These are phyloP conservation scores for Odontamblyopus lacepedii DNA, from an alignment of 2,797 vertebrate species.

Conservation along the genomic window DNA sequence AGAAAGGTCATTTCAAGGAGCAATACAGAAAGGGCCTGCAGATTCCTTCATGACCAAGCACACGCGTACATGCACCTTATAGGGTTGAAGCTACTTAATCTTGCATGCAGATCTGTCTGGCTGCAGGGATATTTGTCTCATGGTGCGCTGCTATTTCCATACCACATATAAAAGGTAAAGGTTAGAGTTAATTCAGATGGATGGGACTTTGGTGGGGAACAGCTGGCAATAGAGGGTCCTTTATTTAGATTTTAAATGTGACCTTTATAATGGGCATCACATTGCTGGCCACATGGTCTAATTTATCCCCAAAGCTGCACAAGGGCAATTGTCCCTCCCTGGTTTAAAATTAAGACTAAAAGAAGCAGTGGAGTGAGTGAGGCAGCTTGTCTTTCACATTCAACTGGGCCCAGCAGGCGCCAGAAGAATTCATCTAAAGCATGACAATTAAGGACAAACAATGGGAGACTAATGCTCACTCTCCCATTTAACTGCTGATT, in stretches of 20 bases:
- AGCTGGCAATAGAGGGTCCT: slow-evolving; percentile 3
- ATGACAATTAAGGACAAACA: slow-evolving; percentile 22
- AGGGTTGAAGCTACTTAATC: slow-evolving; percentile 2
- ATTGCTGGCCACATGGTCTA: slow-evolving; percentile 2
- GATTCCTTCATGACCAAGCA: slow-evolving; percentile 7
- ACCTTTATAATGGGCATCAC: slow-evolving; percentile 12
- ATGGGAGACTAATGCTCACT: background rate
- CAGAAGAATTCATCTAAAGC: slow-evolving; percentile 37
- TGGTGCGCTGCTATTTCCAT: slow-evolving; percentile 3
- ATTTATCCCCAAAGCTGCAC: slow-evolving; percentile 23
- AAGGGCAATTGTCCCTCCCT: slow-evolving; percentile 1
- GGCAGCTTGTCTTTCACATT: slow-evolving; percentile 32
- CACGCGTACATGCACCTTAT: background rate
- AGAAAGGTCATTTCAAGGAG: slow-evolving; percentile 2
- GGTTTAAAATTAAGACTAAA: slow-evolving; percentile 19
- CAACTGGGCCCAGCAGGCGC: slow-evolving; percentile 19
- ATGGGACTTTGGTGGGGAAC: slow-evolving; percentile 1
- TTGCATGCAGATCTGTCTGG: slow-evolving; percentile 11
- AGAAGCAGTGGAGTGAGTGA: slow-evolving; percentile 23
- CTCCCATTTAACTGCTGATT: background rate
- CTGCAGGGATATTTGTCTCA: background rate
- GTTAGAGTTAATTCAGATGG: slow-evolving; percentile 14
- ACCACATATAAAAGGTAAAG: slow-evolving; percentile 12
- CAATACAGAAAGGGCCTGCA: background rate
- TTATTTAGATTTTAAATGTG: slow-evolving; percentile 15